Evolutionary conservation across 2,888 invertebrate species (phyloP).

Genomic region (Acanthoscelides obtectus): DNA sequence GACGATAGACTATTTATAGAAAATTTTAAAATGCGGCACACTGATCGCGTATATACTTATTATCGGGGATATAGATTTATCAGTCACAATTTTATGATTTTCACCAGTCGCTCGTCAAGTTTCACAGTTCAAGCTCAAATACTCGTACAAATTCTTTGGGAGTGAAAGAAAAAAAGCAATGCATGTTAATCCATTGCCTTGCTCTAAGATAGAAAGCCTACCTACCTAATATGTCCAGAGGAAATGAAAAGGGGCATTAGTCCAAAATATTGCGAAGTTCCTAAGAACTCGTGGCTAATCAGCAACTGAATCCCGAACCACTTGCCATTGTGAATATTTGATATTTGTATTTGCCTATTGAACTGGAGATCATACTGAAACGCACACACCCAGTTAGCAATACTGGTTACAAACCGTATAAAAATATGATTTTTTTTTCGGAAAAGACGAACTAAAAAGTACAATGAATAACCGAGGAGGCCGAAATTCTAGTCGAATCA

Average conservation of each 20-base stretch:
- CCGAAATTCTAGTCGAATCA: not conserved
- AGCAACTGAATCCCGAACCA: too few species aligned
- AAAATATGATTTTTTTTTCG: slow-evolving; percentile 24
- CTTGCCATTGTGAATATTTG: too few species aligned
- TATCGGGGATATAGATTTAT: not conserved
- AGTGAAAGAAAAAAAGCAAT: too few species aligned
- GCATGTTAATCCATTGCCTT: too few species aligned
- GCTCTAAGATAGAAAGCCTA: too few species aligned
- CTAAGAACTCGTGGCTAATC: too few species aligned
- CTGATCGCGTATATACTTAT: slow-evolving; percentile 14
- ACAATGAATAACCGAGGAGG: not conserved
- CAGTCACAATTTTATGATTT: not conserved
- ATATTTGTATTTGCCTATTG: slow-evolving; percentile 11
- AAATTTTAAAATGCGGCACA: slow-evolving; percentile 27
- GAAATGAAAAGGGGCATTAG: too few species aligned
- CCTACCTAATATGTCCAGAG: too few species aligned
- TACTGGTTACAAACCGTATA: slow-evolving; percentile 44
- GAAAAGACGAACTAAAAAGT: not conserved
- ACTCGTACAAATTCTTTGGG: too few species aligned
- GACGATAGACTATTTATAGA: slow-evolving; percentile 30
- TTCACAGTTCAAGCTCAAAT: not conserved
- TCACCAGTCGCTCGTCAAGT: not conserved
- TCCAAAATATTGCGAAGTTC: too few species aligned
- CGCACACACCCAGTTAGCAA: slow-evolving; percentile 40
- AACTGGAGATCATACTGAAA: slow-evolving; percentile 26